Base-by-base conservation (phyloP, 2,113 vertebrate genomes). In the Bothrops jararaca region DNA sequence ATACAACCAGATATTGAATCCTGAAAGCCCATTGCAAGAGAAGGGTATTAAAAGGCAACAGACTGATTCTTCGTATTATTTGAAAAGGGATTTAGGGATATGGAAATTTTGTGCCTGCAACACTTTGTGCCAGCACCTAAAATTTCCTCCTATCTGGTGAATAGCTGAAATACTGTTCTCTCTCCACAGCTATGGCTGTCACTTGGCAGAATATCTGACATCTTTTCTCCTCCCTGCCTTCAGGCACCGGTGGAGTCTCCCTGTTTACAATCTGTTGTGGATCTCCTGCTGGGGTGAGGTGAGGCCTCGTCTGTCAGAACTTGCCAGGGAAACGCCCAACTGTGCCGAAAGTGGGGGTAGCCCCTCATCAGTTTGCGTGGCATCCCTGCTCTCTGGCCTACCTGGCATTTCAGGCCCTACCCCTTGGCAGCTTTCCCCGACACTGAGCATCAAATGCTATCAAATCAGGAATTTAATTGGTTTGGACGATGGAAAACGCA, bases 231-330 rank as follows among this genome's bases (percentile, higher is more conserved):
- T 60, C 92, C 96, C 97, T 96, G 93, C 94, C 97, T 96, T 94
- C 64, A 53, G 93, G 96, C 96, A 93, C 95, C 48, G 89, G 92
- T 95, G 97, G 95, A 96, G 95, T 96, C 96, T 96, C 96, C 96
- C 91, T 97, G 96, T 97, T 97, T 97, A 97, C 96, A 95, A 94
- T 94, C 92, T 97, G 96, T 97, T 97, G 96, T 97, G 97, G 95
- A 96, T 96, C 96, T 97, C 95, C 94, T 96, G 95, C 92, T 88
- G 58, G 94, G 96, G 95, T 26, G 96, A 96, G 96, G 97, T 93
- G 94, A 96, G 96, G 97, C 91, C 80, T 93, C 39, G 52, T 90
- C 88, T 94, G 93, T 94, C 91, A 88, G 93, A 92, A 94, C 93
- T 92, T 89, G 93, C 60, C 29, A 39, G 85, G 94, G 94, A 42